Evolutionary conservation across 2,113 vertebrate genomes (phyloP).

Genomic region (Meriones unguiculatus): DNA sequence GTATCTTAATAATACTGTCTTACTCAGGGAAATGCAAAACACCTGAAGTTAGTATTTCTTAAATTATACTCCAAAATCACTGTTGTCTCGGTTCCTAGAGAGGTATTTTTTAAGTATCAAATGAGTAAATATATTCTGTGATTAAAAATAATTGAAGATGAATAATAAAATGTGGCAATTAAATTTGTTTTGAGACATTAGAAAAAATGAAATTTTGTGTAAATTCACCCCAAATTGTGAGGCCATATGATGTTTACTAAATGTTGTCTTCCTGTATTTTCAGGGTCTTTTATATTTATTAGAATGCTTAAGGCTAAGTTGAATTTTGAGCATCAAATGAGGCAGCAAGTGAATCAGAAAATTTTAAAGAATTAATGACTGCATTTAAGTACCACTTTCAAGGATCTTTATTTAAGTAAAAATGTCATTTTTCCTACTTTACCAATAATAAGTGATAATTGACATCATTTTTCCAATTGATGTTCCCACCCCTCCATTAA

Average conservation of each 20-base stretch:
- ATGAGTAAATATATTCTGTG: not conserved
- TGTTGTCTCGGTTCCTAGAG: not conserved
- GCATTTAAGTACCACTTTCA: constrained; percentile 29
- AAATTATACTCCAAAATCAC: not conserved
- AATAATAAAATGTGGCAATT: constrained; percentile 36
- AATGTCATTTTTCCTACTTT: constrained; percentile 6
- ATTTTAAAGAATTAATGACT: constrained; percentile 10
- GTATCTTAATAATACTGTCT: not conserved
- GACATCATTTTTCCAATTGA: not conserved
- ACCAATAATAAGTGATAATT: not conserved
- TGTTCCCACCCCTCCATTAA: constrained; percentile 18
- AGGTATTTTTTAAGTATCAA: not conserved
- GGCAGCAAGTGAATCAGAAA: constrained; percentile 48
- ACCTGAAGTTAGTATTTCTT: not conserved
- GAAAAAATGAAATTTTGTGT: not conserved
- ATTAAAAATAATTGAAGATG: not conserved
- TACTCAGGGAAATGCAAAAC: not conserved
- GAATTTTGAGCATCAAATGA: constrained; percentile 53
- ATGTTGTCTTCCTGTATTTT: constrained; percentile 54
- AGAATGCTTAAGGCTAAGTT: constrained; percentile 60
- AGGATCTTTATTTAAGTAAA: constrained; percentile 42
- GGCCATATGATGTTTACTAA: constrained; percentile 69
- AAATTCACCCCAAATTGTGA: constrained; percentile 48
- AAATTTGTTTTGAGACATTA: constrained; percentile 25
- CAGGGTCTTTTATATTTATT: constrained; percentile 66